Evolutionary conservation across 53 echinoderm and acorn worm species (phyloP), one percentile per base, ranked within the genome.

Genomic region (Paelopatides confundens): DNA sequence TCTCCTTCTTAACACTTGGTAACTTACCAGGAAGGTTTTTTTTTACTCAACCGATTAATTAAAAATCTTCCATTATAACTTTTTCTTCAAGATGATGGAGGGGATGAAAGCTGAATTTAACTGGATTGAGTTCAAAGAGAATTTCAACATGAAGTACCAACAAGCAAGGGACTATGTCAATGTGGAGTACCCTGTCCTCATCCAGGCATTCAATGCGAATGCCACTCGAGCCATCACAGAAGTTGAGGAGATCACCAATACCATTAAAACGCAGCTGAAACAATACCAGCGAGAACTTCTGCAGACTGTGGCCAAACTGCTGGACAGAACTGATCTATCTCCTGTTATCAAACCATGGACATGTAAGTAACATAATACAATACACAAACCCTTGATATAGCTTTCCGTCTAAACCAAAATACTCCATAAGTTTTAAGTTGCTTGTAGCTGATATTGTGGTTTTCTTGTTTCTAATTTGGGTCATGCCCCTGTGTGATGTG

Each of bases 91-190:
- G n/a, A n/a, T 53, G 18, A 18, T 96, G 32, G 82, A 50, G 35
- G 63, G 70, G 50, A 62, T 65, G 38, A 10, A 65, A 28, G 54
- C 31, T 52, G 79, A 79, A 3, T 79, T 79, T 32, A 48, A 79
- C 14, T 79, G 79, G 79, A n/a, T 30, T 18, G 88, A 88, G 78
- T 81, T 81, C 71, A 82, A 86, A 68, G 81, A 86, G 47, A 78
- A 69, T 18, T 67, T 81, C 12, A 86, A 68, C 29, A 69, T 54
- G 24, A 81, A 67, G 26, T 81, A 86, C 48, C 69, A 58, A 54
- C 35, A 52, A 46, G 70, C 81, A 43, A 62, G 65, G n/a, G 70
- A 87, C n/a, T 67, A 86, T 62, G 63, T 79, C 14, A 43, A 65
- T 13, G 66, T 26, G 12, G 10, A 66, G 4, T 48, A 65, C 31